These are phyloP conservation scores for Tokudaia tokunoshimensis DNA, from an alignment of 2,797 vertebrate species.

Conservation along the genomic window DNA sequence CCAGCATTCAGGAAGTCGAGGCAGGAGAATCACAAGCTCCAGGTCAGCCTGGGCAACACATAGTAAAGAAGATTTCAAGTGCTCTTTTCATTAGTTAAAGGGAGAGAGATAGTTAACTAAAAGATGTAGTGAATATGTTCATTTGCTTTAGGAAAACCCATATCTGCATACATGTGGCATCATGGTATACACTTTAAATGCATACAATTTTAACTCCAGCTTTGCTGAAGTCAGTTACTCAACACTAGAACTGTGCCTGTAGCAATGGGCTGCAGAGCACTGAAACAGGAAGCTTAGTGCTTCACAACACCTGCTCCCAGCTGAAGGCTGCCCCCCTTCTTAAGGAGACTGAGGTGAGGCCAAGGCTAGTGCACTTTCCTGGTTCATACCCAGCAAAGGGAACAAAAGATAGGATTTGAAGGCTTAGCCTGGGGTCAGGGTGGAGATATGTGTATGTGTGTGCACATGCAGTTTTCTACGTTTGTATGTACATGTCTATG, in stretches of 20 bases:
- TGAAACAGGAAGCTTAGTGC: too few relatives aligned
- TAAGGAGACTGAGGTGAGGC: too few relatives aligned
- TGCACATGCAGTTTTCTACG: neutral
- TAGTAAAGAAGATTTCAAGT: neutral
- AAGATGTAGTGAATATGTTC: too few relatives aligned
- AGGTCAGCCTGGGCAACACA: neutral
- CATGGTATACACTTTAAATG: neutral
- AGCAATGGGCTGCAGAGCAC: neutral
- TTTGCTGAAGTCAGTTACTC: neutral
- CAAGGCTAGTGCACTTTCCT: neutral
- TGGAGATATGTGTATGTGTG: neutral
- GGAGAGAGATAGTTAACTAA: neutral
- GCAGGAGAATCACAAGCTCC: neutral
- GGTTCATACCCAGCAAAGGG: too few relatives aligned
- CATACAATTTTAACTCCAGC: neutral
- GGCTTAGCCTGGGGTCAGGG: neutral
- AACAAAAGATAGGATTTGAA: neutral
- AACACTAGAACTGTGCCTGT: neutral
- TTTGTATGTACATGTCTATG: neutral
- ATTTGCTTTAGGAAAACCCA: neutral
- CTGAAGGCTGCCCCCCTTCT: neutral
- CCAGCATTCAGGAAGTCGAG: neutral
- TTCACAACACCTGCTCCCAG: neutral
- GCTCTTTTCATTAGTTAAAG: neutral
- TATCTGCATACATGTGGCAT: neutral